phyloP scores from a whole-genome alignment of 2,888 invertebrate genomes.

The Oxyscelio sp. region DNA sequence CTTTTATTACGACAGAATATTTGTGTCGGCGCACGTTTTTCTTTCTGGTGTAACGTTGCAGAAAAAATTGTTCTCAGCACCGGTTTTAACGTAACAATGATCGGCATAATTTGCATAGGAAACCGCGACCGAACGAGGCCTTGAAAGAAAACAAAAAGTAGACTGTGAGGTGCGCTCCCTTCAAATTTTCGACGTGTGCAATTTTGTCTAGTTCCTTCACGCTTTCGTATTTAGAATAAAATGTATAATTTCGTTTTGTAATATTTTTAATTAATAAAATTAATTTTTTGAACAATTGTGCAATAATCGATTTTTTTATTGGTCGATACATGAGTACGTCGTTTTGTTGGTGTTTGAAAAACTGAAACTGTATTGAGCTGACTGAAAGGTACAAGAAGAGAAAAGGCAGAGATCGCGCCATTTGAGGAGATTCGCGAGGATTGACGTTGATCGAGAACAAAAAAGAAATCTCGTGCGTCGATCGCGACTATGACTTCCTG shows the following conservation, averaged over 20 bases:
- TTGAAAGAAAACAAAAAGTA: conserved; percentile 73
- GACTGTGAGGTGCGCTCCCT: conserved; percentile 66
- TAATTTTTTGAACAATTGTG: too few species aligned
- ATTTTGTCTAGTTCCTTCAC: not conserved
- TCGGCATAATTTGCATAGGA: conserved; percentile 54
- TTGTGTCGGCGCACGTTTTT: not conserved
- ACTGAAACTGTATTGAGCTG: not conserved
- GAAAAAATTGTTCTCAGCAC: conserved; percentile 60
- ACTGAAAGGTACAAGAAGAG: not conserved
- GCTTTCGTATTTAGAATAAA: not conserved
- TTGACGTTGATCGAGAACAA: conserved; percentile 23
- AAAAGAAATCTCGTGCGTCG: conserved; percentile 54
- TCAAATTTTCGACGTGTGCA: conserved; percentile 54
- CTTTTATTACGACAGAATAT: not conserved
- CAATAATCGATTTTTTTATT: too few species aligned
- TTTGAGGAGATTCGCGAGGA: conserved; percentile 21
- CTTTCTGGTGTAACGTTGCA: conserved; percentile 29
- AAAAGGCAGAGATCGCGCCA: conserved; percentile 1
- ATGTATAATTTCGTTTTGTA: not conserved
- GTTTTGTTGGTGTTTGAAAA: too few species aligned
- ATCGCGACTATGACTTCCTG: conserved; percentile 26
- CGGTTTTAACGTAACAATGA: conserved; percentile 59
- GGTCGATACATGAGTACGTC: too few species aligned
- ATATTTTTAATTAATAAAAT: too few species aligned
- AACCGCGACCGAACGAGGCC: conserved; percentile 50